Conservation (phyloP, 2,797 vertebrate species). For the Pseudomugil gertrudae region DNA sequence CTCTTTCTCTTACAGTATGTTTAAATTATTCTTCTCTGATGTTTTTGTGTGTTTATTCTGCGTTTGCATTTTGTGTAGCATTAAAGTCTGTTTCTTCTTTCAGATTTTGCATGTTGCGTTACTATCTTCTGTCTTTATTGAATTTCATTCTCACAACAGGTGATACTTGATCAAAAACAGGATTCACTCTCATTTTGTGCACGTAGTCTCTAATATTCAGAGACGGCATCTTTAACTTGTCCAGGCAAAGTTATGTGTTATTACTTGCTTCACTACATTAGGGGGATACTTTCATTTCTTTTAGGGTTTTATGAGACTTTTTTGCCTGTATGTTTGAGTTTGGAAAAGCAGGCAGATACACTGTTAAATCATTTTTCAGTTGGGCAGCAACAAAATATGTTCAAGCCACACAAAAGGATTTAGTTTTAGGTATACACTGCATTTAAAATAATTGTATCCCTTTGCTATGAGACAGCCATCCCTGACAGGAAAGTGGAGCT, state of each 20-base stretch:
- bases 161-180: not conserved
- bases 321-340: not conserved
- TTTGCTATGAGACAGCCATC: not conserved
- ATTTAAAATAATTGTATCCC: not conserved
- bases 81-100: slow-evolving; percentile 35
- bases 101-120: slow-evolving; percentile 38
- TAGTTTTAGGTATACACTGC: not conserved
- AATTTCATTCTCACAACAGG: not conserved
- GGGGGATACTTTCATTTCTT: not conserved
- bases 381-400: not conserved
- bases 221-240: not conserved
- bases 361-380: not conserved
- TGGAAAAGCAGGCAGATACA: not conserved
- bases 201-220: not conserved
- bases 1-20: slow-evolving; percentile 27
- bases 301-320: not conserved
- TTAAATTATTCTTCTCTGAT: slow-evolving; percentile 47
- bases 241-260: not conserved
- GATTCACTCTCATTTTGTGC: not conserved
- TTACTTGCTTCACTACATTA: not conserved
- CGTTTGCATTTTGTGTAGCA: slow-evolving; percentile 27
- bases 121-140: slow-evolving; percentile 6
- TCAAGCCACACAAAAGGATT: not conserved
- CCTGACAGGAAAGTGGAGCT: not conserved
- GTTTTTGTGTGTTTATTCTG: slow-evolving; percentile 29